Evolutionary conservation across 2,888 invertebrate genomes (phyloP).

Genomic region (Aphodius granarius): DNA sequence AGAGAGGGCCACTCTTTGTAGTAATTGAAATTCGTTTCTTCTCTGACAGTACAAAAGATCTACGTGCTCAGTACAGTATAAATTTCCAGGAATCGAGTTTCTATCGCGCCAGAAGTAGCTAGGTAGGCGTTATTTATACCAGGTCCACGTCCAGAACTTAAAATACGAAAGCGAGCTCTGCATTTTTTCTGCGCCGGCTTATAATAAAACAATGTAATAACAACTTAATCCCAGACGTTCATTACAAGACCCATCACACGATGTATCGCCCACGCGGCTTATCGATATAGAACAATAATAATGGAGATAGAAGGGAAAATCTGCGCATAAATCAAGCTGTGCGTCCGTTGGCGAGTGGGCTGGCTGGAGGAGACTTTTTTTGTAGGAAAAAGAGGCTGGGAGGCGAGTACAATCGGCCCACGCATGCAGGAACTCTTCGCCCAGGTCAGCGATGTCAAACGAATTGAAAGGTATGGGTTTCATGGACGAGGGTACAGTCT

Average conservation of each 20-base stretch:
- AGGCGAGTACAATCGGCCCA: neutral
- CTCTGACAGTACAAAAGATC: neutral
- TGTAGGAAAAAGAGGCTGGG: neutral
- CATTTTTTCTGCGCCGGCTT: too few relatives aligned
- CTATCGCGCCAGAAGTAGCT: neutral
- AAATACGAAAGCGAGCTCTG: neutral
- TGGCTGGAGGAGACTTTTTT: neutral
- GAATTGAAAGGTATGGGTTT: neutral
- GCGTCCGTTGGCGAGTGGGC: neutral
- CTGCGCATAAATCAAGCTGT: neutral
- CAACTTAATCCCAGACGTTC: neutral
- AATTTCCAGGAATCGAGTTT: neutral
- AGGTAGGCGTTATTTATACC: conserved; percentile 7
- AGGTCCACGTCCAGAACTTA: neutral
- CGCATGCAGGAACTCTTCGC: neutral
- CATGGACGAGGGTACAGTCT: neutral
- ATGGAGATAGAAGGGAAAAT: neutral
- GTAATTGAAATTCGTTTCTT: conserved; percentile 12
- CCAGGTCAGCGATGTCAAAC: neutral
- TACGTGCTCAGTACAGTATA: neutral
- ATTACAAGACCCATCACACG: neutral
- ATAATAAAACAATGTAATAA: neutral
- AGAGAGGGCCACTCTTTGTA: neutral
- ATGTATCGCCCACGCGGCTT: neutral
- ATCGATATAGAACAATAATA: neutral